Evolutionary conservation across 2,888 invertebrate genomes (phyloP).

Genomic region (Ptilodon capucinus): DNA sequence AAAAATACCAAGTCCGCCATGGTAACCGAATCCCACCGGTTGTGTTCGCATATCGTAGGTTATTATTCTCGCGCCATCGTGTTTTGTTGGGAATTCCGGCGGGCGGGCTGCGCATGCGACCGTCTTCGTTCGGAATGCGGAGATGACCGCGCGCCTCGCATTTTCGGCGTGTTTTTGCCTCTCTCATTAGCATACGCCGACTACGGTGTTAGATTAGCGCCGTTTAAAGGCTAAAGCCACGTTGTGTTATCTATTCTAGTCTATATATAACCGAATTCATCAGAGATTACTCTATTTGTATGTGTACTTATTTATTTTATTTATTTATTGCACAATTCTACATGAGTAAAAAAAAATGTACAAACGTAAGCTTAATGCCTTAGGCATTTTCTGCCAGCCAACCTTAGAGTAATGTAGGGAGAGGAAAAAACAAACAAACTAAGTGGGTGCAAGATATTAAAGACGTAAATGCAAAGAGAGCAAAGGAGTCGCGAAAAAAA

Average conservation of each 20-base stretch:
- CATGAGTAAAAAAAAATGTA: too few species aligned
- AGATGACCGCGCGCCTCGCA: conserved; percentile 57
- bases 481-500: too few species aligned
- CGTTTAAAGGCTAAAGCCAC: not conserved
- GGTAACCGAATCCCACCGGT: not conserved
- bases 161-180: conserved; percentile 56
- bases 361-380: too few species aligned
- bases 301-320: too few species aligned
- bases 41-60: conserved; percentile 2
- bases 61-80: conserved; percentile 36
- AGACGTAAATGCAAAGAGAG: too few species aligned
- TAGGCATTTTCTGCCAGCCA: too few species aligned
- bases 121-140: conserved; percentile 69
- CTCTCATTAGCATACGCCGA: conserved; percentile 65
- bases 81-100: conserved; percentile 62
- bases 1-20: not conserved
- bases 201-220: conserved; percentile 45
- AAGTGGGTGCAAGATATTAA: too few species aligned
- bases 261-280: not conserved
- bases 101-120: conserved; percentile 47
- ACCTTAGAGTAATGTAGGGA: too few species aligned
- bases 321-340: too few species aligned
- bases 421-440: too few species aligned
- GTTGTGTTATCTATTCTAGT: not conserved
- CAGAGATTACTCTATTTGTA: too few species aligned